Evolutionary conservation across 2,888 invertebrate genomes (phyloP), one percentile per base, ranked within the genome.

Genomic region (Falcaria lacertinaria): DNA sequence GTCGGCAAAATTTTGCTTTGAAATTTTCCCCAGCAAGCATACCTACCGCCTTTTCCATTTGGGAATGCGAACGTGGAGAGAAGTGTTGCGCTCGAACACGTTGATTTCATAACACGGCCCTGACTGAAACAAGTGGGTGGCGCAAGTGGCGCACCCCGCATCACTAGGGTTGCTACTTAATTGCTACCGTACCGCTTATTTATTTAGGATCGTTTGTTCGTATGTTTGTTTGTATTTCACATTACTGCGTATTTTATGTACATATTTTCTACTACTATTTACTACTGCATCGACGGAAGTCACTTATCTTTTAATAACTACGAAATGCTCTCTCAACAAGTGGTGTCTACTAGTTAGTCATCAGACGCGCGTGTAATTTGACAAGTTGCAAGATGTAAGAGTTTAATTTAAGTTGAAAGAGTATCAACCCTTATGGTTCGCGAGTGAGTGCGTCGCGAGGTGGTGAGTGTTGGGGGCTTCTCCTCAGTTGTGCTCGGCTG

Each of bases 91-190:
- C 87, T 86, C 81, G 80, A 86, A 85, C 88, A 85, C 88, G 88
- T 83, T 88, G 88, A 89, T 89, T 89, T 89, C 88, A 89, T 87
- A 87, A 88, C 87, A 83, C 78, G 77, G 74, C 74, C 72, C 80
- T 71, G 78, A 70, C 78, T 81, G 83, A 74, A 83, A 84, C 84
- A 85, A 87, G 88, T 84, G 85, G 87, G 88, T 79, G 85, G 85
- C 73, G 83, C 80, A 80, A 82, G 80, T 80, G 78, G 73, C 74
- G 66, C 80, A 74, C 72, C 79, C 68, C 68, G 49, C 45, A 28
- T 44, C 46, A 35, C 47, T 58, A 74, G 74, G 74, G 67, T 50
- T 76, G 64, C 44, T 36, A 6, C 14, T 52, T n/a, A n/a, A n/a
- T n/a, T n/a, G 25, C 37, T 33, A 6, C 25, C 17, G 2, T 4